A percentile compares a stretch with the other conserved stretches of the same genome.
Conservation (phyloP, 2,113 vertebrate genomes). For the Ancistrus triradiatus region DNA sequence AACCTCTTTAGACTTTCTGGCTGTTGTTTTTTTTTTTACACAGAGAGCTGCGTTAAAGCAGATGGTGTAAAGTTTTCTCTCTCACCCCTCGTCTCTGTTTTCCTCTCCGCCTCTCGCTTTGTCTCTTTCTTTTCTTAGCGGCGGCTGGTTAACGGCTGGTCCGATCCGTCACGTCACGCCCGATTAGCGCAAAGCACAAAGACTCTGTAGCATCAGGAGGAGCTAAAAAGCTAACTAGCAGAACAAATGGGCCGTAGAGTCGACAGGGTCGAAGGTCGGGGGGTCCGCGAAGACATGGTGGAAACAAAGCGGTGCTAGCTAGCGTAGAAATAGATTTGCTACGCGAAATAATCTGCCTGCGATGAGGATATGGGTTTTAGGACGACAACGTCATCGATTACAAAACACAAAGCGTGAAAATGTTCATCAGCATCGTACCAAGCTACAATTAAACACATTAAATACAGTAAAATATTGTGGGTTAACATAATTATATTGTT, state of each 20-base stretch:
- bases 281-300: not conserved
- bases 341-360: not conserved
- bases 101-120: not conserved
- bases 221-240: not conserved
- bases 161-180: not conserved
- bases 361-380: slow-evolving; percentile 12
- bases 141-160: not conserved
- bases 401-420: too few relatives aligned
- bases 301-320: not conserved
- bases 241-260: not conserved
- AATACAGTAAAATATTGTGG: too few relatives aligned
- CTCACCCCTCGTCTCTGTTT: too few relatives aligned
- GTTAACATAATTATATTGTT: too few relatives aligned
- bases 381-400: slow-evolving; percentile 15
- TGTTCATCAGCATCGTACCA: too few relatives aligned
- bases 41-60: too few relatives aligned
- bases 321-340: slow-evolving; percentile 21
- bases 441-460: too few relatives aligned
- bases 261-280: not conserved
- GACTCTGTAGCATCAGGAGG: not conserved
- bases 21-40: too few relatives aligned
- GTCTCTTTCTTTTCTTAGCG: not conserved
- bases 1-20: too few relatives aligned
- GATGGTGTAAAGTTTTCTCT: not conserved
- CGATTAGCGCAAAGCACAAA: not conserved